phyloP scores from a whole-genome alignment of 2,888 invertebrate genomes.

The Eupithecia tripunctaria region DNA sequence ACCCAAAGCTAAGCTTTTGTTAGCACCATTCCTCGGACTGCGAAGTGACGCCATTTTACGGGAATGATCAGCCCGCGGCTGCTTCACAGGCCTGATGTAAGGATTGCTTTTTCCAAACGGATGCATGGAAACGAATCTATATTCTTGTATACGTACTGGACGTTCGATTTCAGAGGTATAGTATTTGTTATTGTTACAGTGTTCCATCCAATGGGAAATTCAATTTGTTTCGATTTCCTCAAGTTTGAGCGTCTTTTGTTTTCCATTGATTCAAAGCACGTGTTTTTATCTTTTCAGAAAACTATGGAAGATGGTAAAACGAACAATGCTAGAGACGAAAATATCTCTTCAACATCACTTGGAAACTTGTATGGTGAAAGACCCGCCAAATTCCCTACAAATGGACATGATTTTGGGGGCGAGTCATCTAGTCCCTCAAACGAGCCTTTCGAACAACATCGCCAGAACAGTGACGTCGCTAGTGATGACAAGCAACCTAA shows the following conservation, averaged over 20 bases:
- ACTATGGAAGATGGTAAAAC: constrained; percentile 85
- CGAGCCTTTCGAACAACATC: constrained; percentile 56
- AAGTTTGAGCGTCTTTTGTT: constrained; percentile 81
- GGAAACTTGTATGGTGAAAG: constrained; percentile 71
- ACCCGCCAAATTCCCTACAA: constrained; percentile 70
- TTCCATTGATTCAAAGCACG: constrained; percentile 74
- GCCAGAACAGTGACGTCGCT: constrained; percentile 57
- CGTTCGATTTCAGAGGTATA: constrained; percentile 82
- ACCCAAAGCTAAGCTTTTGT: constrained; percentile 69
- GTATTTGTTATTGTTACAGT: constrained; percentile 51
- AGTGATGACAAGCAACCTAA: constrained; percentile 71
- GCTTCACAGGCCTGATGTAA: constrained; percentile 82
- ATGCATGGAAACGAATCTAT: constrained; percentile 81
- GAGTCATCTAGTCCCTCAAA: constrained; percentile 60
- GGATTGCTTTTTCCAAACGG: constrained; percentile 76
- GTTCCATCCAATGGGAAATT: constrained; percentile 66
- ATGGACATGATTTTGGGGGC: constrained; percentile 71
- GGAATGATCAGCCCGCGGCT: constrained; percentile 85
- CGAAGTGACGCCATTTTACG: constrained; percentile 85
- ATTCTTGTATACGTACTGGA: constrained; percentile 82
- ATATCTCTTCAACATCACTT: constrained; percentile 66
- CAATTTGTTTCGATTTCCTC: constrained; percentile 74
- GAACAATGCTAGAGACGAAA: constrained; percentile 75
- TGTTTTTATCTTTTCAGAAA: constrained; percentile 79
- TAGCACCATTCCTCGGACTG: constrained; percentile 79